Evolutionary conservation across 2,888 invertebrate species (phyloP).

Genomic region (Chymomyza fuscimana): DNA sequence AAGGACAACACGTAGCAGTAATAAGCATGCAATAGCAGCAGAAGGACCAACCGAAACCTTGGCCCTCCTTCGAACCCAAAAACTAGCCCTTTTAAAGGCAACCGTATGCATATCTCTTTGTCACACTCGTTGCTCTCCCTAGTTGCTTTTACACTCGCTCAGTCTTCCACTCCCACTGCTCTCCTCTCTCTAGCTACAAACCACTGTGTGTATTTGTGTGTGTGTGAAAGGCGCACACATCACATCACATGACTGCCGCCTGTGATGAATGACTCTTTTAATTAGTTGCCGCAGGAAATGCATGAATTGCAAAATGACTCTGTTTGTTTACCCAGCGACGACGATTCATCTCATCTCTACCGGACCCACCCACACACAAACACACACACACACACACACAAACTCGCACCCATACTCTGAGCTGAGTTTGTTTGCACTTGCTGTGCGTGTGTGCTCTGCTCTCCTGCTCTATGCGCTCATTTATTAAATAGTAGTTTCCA

Average conservation of each 20-base stretch:
- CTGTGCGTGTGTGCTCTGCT: slow-evolving; percentile 14
- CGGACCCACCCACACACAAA: slow-evolving; percentile 1
- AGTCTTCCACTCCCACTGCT: too few species aligned
- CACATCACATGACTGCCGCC: slow-evolving; percentile 66
- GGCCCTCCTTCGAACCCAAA: slow-evolving; percentile 31
- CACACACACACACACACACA: not conserved
- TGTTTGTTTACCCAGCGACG: slow-evolving; percentile 69
- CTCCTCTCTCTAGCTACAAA: not conserved
- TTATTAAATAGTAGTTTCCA: slow-evolving; percentile 76
- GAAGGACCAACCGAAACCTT: slow-evolving; percentile 17
- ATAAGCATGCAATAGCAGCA: slow-evolving; percentile 67
- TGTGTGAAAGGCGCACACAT: slow-evolving; percentile 47
- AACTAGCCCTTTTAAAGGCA: slow-evolving; percentile 43
- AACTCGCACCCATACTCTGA: slow-evolving; percentile 3
- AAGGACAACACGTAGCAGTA: slow-evolving; percentile 65
- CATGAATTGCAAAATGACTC: slow-evolving; percentile 78
- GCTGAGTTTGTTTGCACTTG: not conserved
- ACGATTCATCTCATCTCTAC: slow-evolving; percentile 55
- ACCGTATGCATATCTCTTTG: slow-evolving; percentile 29
- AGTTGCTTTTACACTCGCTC: not conserved
- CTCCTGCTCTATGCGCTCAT: slow-evolving; percentile 65
- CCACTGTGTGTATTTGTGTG: slow-evolving; percentile 4
- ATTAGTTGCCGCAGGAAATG: slow-evolving; percentile 80
- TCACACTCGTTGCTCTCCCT: not conserved
- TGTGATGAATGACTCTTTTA: slow-evolving; percentile 80